phyloP scores from a whole-genome alignment of 2,113 vertebrate genomes.

The Oceanodroma tethys region DNA sequence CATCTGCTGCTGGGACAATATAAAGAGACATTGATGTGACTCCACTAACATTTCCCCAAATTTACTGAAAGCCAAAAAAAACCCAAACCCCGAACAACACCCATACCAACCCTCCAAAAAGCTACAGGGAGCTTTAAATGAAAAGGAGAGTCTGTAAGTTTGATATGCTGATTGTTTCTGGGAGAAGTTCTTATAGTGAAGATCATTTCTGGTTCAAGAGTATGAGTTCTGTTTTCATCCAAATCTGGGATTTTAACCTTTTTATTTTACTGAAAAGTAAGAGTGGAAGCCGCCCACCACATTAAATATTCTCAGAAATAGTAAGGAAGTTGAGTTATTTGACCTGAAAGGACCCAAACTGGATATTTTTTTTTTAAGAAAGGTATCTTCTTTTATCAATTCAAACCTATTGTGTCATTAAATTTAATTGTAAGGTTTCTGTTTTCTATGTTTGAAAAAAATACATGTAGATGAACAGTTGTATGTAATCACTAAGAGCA shows the following conservation, averaged over 20 bases:
- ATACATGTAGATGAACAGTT: background rate
- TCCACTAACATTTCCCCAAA: background rate
- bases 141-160: background rate
- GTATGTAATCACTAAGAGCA: background rate
- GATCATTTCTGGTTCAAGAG: background rate
- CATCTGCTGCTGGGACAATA: background rate
- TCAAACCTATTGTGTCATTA: background rate
- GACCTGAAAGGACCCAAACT: background rate
- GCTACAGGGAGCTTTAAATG: background rate
- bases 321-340: background rate
- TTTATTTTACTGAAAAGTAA: background rate
- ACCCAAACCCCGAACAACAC: background rate
- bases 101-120: background rate
- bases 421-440: background rate
- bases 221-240: background rate
- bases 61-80: background rate
- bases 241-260: background rate
- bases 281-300: background rate
- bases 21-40: background rate
- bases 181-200: background rate
- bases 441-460: background rate
- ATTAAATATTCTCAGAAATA: background rate
- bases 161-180: background rate
- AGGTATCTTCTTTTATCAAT: background rate
- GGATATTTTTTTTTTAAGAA: background rate